These are phyloP conservation scores for Drosophila kambysellisi DNA, from an alignment of 2,888 invertebrate genomes.

Conservation along the genomic window DNA sequence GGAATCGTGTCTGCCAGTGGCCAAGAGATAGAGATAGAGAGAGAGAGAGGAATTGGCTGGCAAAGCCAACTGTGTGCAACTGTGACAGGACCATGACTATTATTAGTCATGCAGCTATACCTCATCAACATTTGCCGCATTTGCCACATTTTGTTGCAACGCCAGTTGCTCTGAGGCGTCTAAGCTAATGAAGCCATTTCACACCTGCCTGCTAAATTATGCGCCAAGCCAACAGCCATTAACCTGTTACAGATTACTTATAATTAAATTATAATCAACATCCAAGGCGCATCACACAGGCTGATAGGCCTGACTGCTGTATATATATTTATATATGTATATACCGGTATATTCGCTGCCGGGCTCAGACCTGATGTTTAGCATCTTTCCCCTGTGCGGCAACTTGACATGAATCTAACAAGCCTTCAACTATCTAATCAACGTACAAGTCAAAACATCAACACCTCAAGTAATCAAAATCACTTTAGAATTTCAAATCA, in stretches of 20 bases:
- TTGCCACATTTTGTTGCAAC: constrained; percentile 12
- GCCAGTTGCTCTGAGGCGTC: constrained; percentile 39
- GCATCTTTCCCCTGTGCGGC: constrained; percentile 14
- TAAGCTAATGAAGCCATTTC: constrained; percentile 76
- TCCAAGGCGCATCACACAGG: constrained; percentile 52
- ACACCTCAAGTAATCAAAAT: constrained; percentile 80
- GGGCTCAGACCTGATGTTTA: neutral
- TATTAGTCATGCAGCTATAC: constrained; percentile 56
- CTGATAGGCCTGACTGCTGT: constrained; percentile 21
- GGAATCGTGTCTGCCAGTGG: constrained; percentile 32
- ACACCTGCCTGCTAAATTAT: constrained; percentile 74
- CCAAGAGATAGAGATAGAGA: constrained; percentile 17
- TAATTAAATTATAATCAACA: constrained; percentile 78
- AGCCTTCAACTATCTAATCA: constrained; percentile 78
- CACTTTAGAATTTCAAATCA: constrained; percentile 80
- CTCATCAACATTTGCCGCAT: constrained; percentile 45
- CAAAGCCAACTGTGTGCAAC: constrained; percentile 27
- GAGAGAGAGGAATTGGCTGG: constrained; percentile 31
- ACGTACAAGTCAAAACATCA: constrained; percentile 80
- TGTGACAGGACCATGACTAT: constrained; percentile 68
- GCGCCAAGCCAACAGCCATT: constrained; percentile 58
- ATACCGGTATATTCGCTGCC: constrained; percentile 23
- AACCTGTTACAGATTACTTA: constrained; percentile 77
- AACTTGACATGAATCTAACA: constrained; percentile 76
- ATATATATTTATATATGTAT: neutral